Percentiles rank a stretch among this genome's conserved stretches.
phyloP scores from a whole-genome alignment of 2,888 invertebrate species.

The Alcis repandata region DNA sequence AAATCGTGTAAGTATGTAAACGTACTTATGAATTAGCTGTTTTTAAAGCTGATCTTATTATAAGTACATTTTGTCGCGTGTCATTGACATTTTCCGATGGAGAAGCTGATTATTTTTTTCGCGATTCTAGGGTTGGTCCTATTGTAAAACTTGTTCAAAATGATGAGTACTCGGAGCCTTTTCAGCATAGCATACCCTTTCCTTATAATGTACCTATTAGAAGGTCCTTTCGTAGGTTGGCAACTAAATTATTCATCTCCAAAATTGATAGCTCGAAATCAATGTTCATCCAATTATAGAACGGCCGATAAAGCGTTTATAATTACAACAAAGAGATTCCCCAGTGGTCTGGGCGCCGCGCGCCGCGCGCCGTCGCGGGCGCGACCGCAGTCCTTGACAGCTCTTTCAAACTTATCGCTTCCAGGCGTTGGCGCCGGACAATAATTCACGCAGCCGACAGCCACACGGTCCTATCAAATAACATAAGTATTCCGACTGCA shows the following conservation, averaged over 20 bases:
- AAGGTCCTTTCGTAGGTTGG: no score
- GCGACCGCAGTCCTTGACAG: slow-evolving; percentile 44
- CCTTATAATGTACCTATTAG: no score
- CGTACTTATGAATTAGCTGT: no score
- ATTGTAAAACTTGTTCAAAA: no score
- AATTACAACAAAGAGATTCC: slow-evolving; percentile 56
- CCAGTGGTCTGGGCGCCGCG: slow-evolving; percentile 57
- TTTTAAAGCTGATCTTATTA: no score
- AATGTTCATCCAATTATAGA: slow-evolving; percentile 26
- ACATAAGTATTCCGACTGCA: slow-evolving; percentile 10
- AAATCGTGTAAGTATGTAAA: no score
- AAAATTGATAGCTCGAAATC: slow-evolving; percentile 18
- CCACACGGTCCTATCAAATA: slow-evolving; percentile 29
- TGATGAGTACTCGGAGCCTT: no score
- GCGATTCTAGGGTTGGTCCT: no score
- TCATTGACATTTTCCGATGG: no score
- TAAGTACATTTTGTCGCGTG: no score
- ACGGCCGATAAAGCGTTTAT: slow-evolving; percentile 46
- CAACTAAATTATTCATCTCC: neutral
- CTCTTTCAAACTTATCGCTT: slow-evolving; percentile 43
- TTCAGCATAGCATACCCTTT: no score
- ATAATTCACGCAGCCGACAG: slow-evolving; percentile 34
- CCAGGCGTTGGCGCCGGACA: slow-evolving; percentile 30
- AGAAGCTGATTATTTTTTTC: no score
- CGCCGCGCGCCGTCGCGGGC: slow-evolving; percentile 64